phyloP scores from a whole-genome alignment of 2,888 invertebrate genomes.

The Noctua pronuba region DNA sequence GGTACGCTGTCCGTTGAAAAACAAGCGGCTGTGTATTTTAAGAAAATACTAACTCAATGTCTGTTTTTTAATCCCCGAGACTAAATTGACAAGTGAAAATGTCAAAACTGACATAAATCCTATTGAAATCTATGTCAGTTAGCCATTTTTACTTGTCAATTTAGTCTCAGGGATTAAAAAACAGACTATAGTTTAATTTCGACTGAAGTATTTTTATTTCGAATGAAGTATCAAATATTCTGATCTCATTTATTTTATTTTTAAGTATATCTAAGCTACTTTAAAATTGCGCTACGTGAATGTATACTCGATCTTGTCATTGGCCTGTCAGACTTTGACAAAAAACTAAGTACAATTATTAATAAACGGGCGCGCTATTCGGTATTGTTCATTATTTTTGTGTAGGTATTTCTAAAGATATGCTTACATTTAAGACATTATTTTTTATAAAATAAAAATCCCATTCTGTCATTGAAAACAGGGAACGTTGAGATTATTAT shows the following conservation, averaged over 20 bases:
- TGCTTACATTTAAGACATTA: background rate
- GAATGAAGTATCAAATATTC: conserved; percentile 4
- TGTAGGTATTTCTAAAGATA: background rate
- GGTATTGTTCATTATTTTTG: background rate
- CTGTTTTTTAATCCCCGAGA: no score
- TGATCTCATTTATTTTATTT: conserved; percentile 16
- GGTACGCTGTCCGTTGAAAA: background rate
- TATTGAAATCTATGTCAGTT: no score
- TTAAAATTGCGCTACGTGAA: conserved; percentile 6
- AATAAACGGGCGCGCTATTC: background rate
- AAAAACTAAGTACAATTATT: background rate
- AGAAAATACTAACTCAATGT: background rate
- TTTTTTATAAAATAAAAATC: background rate
- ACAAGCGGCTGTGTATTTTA: background rate
- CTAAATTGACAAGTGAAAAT: no score
- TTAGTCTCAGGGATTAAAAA: no score
- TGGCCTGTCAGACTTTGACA: background rate
- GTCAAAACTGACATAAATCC: no score
- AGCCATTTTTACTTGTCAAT: no score
- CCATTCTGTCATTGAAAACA: conserved; percentile 18
- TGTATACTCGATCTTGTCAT: background rate
- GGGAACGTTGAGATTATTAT: conserved; percentile 45
- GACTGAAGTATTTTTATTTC: background rate
- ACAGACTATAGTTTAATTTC: background rate
- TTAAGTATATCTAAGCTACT: background rate